Percentiles rank a stretch among this genome's conserved stretches.
These are phyloP conservation scores for Drosophila eohydei DNA, from an alignment of 2,888 invertebrate species.

Conservation along the genomic window DNA sequence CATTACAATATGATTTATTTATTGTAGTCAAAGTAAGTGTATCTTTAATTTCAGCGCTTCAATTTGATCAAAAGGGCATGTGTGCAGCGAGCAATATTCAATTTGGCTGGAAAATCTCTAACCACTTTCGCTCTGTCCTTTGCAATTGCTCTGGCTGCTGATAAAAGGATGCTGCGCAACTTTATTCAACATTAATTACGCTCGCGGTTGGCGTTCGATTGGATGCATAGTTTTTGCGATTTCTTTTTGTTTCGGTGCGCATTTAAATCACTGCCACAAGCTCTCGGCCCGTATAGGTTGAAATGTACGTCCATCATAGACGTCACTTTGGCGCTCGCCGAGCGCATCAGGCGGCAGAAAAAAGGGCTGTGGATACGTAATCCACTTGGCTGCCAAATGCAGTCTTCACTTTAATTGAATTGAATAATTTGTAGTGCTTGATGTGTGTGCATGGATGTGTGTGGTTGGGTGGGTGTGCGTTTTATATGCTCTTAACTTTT, in stretches of 20 bases:
- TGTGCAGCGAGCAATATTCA: conserved; percentile 1
- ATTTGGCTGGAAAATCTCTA: conserved; percentile 8
- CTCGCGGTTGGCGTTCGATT: conserved; percentile 59
- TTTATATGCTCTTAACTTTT: conserved; percentile 60
- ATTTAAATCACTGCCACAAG: conserved; percentile 68
- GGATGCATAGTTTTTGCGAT: conserved; percentile 31
- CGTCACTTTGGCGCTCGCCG: conserved; percentile 41
- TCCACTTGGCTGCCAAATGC: conserved; percentile 69
- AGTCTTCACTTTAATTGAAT: conserved; percentile 67
- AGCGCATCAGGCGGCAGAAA: conserved; percentile 23
- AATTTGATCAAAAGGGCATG: conserved; percentile 3
- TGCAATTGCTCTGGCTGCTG: conserved; percentile 21
- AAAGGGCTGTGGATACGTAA: conserved; percentile 43
- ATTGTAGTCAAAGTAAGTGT: too few relatives aligned
- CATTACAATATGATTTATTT: not conserved
- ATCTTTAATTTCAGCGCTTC: not conserved
- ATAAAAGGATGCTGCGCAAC: conserved; percentile 57
- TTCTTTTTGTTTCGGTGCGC: conserved; percentile 42
- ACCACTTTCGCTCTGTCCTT: not conserved
- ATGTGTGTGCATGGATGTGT: conserved; percentile 17
- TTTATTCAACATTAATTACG: conserved; percentile 71
- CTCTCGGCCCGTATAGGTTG: conserved; percentile 32
- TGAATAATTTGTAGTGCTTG: conserved; percentile 66
- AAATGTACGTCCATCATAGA: conserved; percentile 63
- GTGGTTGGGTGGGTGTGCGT: conserved; percentile 53